Conservation (phyloP, 2,113 vertebrate species). For the Pelmatolapia mariae region DNA sequence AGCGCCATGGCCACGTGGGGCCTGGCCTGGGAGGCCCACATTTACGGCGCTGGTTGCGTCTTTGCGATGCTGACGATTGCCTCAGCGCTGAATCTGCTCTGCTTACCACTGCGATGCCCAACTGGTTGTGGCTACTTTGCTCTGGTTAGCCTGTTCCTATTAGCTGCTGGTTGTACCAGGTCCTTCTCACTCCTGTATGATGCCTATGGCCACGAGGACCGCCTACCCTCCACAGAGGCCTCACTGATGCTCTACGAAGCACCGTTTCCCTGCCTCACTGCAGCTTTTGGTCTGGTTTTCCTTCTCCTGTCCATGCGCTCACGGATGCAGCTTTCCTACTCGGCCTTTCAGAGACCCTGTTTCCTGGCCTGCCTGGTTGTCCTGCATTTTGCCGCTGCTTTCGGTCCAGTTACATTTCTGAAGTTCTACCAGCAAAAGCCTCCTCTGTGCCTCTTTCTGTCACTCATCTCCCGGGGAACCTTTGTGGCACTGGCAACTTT, state of each 20-base stretch:
- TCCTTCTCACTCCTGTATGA: slow-evolving; percentile 82
- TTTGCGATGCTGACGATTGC: slow-evolving; percentile 78
- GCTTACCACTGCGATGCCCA: slow-evolving; percentile 80
- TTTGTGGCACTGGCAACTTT: slow-evolving; percentile 78
- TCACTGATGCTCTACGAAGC: slow-evolving; percentile 79
- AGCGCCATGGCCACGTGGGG: slow-evolving; percentile 84
- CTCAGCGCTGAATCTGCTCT: slow-evolving; percentile 78
- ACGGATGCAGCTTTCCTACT: slow-evolving; percentile 72
- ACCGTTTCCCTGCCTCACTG: slow-evolving; percentile 82
- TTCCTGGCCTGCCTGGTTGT: slow-evolving; percentile 76
- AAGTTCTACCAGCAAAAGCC: slow-evolving; percentile 70
- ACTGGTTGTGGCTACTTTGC: slow-evolving; percentile 80
- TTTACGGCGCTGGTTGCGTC: slow-evolving; percentile 79
- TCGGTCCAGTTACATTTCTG: slow-evolving; percentile 73
- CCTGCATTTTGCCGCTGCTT: slow-evolving; percentile 76
- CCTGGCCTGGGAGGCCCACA: slow-evolving; percentile 84
- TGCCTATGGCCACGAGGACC: slow-evolving; percentile 78
- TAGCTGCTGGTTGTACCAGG: slow-evolving; percentile 71
- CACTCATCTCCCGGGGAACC: slow-evolving; percentile 79
- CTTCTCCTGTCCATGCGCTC: slow-evolving; percentile 81
- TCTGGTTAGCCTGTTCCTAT: slow-evolving; percentile 77
- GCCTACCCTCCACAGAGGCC: slow-evolving; percentile 66
- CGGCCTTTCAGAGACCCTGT: slow-evolving; percentile 76
- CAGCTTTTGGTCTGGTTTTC: slow-evolving; percentile 81
- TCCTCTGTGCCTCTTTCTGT: slow-evolving; percentile 75